A percentile compares a stretch with the other conserved stretches of the same genome.
phyloP scores from a whole-genome alignment of 2,113 vertebrate genomes.

The Saguinus imperator region DNA sequence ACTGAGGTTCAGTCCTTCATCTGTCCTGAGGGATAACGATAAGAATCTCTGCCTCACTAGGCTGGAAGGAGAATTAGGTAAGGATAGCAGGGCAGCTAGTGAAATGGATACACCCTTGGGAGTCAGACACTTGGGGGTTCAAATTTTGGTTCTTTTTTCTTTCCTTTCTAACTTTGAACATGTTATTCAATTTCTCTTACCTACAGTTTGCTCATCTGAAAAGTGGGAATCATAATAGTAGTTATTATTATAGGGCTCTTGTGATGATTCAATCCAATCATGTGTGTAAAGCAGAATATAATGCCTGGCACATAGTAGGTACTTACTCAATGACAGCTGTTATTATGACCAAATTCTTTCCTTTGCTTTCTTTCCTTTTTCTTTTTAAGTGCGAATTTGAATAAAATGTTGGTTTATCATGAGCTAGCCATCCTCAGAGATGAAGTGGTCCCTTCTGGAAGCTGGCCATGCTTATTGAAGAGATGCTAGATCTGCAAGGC shows the following conservation, averaged over 20 bases:
- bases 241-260: neutral
- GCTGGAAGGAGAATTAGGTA: neutral
- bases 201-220: constrained; percentile 30
- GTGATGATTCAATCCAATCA: constrained; percentile 1
- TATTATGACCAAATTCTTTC: neutral
- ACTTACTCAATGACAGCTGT: neutral
- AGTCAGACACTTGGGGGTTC: neutral
- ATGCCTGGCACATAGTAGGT: neutral
- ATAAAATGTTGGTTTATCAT: neutral
- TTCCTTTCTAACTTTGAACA: constrained; percentile 38
- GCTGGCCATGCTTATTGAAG: neutral
- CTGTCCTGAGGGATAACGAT: neutral
- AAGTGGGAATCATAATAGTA: constrained; percentile 16
- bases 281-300: neutral
- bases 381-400: neutral
- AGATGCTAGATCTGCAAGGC: neutral
- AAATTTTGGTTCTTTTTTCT: neutral
- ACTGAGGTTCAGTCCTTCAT: neutral
- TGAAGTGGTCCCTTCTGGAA: neutral
- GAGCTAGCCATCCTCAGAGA: neutral
- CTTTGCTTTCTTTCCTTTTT: neutral
- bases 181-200: neutral
- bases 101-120: neutral
- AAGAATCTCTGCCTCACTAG: neutral
- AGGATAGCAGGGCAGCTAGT: neutral